phyloP scores from a whole-genome alignment of 2,888 invertebrate species.

The Maniola hyperantus region DNA sequence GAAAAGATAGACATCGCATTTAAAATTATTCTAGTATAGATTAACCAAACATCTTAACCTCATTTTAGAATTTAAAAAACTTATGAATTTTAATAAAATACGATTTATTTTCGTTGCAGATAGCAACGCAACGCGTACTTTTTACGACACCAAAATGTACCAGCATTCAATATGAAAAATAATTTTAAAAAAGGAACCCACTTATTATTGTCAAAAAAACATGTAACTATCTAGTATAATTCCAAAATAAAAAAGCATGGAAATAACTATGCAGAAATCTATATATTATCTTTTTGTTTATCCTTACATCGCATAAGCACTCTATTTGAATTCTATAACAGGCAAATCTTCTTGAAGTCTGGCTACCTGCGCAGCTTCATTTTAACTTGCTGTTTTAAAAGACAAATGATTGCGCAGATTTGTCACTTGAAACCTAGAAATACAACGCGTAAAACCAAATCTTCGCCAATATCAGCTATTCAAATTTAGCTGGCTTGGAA shows the following conservation, averaged over 20 bases:
- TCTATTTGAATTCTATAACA: background rate
- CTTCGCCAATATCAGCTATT: too few species aligned
- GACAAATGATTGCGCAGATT: too few species aligned
- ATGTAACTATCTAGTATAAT: background rate
- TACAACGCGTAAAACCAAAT: too few species aligned
- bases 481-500: too few species aligned
- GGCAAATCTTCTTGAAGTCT: background rate
- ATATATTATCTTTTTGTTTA: conserved; percentile 6
- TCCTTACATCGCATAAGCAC: background rate
- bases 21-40: too few species aligned
- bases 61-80: background rate
- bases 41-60: too few species aligned
- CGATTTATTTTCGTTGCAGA: conserved; percentile 27
- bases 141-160: conserved; percentile 5
- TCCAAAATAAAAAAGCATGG: conserved; percentile 8
- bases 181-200: background rate
- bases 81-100: background rate
- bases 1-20: too few species aligned
- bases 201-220: background rate
- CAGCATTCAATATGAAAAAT: conserved; percentile 1
- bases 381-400: too few species aligned
- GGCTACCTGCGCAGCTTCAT: background rate
- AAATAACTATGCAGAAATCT: background rate
- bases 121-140: conserved; percentile 3
- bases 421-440: too few species aligned